phyloP scores from a whole-genome alignment of 2,113 vertebrate genomes.

The Panthera tigris region DNA sequence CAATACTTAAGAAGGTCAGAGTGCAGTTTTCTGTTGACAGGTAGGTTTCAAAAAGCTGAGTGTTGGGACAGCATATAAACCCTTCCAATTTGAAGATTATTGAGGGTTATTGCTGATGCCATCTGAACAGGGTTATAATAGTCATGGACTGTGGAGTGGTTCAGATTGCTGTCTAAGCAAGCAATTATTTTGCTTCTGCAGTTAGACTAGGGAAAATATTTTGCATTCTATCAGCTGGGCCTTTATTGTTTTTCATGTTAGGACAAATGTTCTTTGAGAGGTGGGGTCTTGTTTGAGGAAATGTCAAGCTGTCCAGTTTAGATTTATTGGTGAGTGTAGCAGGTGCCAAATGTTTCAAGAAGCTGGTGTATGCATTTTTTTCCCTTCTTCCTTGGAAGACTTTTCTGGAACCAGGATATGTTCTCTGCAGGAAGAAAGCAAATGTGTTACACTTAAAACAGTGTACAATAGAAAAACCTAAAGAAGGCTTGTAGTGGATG shows the following conservation, averaged over 20 bases:
- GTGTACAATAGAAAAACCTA: conserved; percentile 24
- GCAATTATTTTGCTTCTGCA: conserved; percentile 45
- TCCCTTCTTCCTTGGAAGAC: not conserved
- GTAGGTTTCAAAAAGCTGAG: not conserved
- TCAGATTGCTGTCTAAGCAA: conserved; percentile 44
- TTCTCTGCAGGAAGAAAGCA: conserved; percentile 54
- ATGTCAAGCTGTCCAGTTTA: conserved; percentile 57
- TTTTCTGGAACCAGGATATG: conserved; percentile 59
- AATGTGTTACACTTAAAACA: conserved; percentile 48
- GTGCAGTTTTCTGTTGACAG: conserved; percentile 28
- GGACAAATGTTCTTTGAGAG: conserved; percentile 66
- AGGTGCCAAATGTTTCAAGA: conserved; percentile 70
- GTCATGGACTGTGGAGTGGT: not conserved
- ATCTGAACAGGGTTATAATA: not conserved
- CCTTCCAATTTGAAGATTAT: not conserved
- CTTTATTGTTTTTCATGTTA: conserved; percentile 68
- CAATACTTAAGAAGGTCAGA: conserved; percentile 12
- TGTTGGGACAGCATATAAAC: not conserved
- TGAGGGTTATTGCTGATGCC: not conserved
- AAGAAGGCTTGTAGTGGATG: conserved; percentile 6
- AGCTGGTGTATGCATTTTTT: conserved; percentile 50
- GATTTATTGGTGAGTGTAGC: conserved; percentile 72
- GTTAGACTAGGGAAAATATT: conserved; percentile 59
- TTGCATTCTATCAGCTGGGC: conserved; percentile 58
- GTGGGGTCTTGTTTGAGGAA: conserved; percentile 73